phyloP scores from a whole-genome alignment of 1,140 invertebrate species.

The Armadillidium nasatum region DNA sequence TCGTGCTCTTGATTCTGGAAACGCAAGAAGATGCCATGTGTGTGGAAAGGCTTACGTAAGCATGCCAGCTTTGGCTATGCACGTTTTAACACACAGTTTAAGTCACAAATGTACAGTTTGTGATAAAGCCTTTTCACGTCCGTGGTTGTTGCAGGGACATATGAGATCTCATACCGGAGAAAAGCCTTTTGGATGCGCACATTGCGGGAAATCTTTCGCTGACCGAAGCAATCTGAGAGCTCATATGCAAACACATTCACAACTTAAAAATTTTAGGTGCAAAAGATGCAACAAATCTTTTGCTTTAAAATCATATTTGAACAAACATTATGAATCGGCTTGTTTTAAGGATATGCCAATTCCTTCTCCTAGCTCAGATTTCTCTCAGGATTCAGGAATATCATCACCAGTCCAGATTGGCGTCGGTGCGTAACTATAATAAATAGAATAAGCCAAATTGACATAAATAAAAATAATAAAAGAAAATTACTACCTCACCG shows the following conservation, averaged over 20 bases:
- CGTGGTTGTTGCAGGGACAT: constrained; percentile 85
- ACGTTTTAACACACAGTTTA: constrained; percentile 75
- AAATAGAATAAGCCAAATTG: neutral
- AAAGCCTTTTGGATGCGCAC: constrained; percentile 64
- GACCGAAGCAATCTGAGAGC: constrained; percentile 84
- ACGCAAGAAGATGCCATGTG: constrained; percentile 87
- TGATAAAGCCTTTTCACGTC: constrained; percentile 66
- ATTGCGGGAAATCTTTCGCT: constrained; percentile 66
- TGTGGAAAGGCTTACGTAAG: constrained; percentile 95
- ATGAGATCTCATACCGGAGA: constrained; percentile 65
- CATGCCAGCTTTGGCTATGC: constrained; percentile 97
- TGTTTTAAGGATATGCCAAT: constrained; percentile 60
- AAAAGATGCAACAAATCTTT: constrained; percentile 85
- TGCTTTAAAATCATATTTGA: constrained; percentile 93
- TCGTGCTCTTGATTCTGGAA: constrained; percentile 82
- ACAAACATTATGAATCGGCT: constrained; percentile 91
- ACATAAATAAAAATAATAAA: neutral
- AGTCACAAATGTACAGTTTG: constrained; percentile 60
- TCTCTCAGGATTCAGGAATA: neutral
- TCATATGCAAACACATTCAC: constrained; percentile 97
- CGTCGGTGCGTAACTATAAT: neutral
- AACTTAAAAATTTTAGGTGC: constrained; percentile 86
- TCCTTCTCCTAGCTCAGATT: constrained; percentile 34
- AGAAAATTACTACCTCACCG: neutral
- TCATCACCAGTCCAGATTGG: neutral